Base-by-base conservation (phyloP, 2,113 vertebrate genomes). In the Cromileptes altivelis region DNA sequence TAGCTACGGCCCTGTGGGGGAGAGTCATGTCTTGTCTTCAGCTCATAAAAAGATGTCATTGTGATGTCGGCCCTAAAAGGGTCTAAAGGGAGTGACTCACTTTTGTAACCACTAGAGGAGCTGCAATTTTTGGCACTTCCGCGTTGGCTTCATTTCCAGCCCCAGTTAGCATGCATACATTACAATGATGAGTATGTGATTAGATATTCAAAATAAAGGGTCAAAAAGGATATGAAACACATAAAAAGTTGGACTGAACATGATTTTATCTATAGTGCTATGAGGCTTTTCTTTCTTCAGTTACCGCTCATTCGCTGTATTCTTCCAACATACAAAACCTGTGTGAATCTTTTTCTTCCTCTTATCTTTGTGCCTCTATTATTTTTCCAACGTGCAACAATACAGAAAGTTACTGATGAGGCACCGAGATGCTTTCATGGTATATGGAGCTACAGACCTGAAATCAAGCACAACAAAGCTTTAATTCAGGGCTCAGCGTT, bases 401-500 rank as follows among this genome's bases (percentile, higher is more conserved):
- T 18, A n/a, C 69, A 2, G 0, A 11, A 47, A 3, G 17, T 64
- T 27, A 3, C 40, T 13, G 68, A 78, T 30, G 50, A 57, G 62
- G n/a, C 63, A 9, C n/a, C 0, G 13, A 50, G 23, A 47, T 33
- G 3, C 52, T 56, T 75, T 53, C 0, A 1, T 8, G 4, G 23
- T 53, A 2, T 9, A n/a, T 42, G 58, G 49, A 63, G 21, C 61
- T 30, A 56, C 68, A 67, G 72, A 77, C 65, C 47, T 57, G 71
- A 69, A 71, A 79, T 67, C n/a, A 50, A 42, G 27, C 67, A 70
- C 67, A 67, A 71, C 52, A 56, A 30, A 58, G 63, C 55, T 70
- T 80, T 74, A 75, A 76, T 70, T 80, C 71, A 52, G 75, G 19
- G 19, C 74, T 79, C 56, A 23, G 17, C 30, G 14, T 78, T 69